Percentiles rank a stretch among this genome's conserved stretches.
These are phyloP conservation scores for Ranitomeya variabilis DNA, from an alignment of 2,113 vertebrate species.

Conservation along the genomic window DNA sequence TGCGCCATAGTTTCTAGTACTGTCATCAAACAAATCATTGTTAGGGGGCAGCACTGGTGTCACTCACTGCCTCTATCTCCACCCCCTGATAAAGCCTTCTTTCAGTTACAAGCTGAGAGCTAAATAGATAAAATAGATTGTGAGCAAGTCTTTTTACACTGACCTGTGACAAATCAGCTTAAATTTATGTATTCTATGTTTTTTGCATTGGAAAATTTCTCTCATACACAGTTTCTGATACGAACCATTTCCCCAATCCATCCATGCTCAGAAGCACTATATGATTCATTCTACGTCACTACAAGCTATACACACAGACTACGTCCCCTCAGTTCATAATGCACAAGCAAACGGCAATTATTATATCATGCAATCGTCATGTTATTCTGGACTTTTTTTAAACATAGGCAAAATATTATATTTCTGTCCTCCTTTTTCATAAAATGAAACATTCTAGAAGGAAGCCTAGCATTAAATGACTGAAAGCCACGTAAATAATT, in stretches of 20 bases:
- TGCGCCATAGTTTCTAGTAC: too few species aligned
- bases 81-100: too few species aligned
- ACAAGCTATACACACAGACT: not conserved
- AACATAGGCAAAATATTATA: constrained; percentile 13
- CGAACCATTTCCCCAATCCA: not conserved
- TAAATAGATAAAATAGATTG: not conserved
- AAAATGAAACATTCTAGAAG: constrained; percentile 1
- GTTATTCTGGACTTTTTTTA: not conserved
- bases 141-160: not conserved
- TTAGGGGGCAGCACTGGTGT: too few species aligned
- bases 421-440: not conserved
- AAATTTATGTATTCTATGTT: not conserved
- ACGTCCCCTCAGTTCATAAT: not conserved
- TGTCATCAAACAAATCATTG: too few species aligned
- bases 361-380: not conserved
- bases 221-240: not conserved
- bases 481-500: constrained; percentile 64
- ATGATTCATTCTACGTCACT: not conserved
- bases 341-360: not conserved
- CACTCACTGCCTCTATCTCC: too few species aligned
- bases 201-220: not conserved
- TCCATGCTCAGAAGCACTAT: not conserved
- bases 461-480: constrained; percentile 55
- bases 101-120: too few species aligned
- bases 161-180: not conserved